Evolutionary conservation across 2,888 invertebrate species (phyloP).

Genomic region (Pseudococcus longispinus): DNA sequence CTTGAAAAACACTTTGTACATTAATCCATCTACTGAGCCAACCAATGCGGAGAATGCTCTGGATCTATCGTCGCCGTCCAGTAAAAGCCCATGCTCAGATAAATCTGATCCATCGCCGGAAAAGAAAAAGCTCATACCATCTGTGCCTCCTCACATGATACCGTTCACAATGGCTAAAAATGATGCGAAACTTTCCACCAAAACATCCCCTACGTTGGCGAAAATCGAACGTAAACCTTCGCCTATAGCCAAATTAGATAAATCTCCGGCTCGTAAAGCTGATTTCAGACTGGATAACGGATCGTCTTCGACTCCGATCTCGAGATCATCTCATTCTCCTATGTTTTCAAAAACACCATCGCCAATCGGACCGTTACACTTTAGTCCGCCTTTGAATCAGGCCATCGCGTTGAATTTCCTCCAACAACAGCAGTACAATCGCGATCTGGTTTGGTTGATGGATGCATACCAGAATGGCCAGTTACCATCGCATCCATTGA

Average conservation of each 20-base stretch:
- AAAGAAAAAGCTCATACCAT: conserved; percentile 41
- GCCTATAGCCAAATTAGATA: background rate
- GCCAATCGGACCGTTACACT: background rate
- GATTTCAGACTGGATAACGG: conserved; percentile 6
- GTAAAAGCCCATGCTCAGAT: background rate
- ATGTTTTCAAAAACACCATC: background rate
- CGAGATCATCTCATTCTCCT: background rate
- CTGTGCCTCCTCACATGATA: conserved; percentile 41
- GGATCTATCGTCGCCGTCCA: conserved; percentile 9
- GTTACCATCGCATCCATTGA: conserved; percentile 21
- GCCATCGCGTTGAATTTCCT: background rate
- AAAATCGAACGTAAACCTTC: conserved; percentile 37
- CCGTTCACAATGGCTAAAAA: background rate
- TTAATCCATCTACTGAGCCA: conserved; percentile 36
- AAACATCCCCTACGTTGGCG: background rate
- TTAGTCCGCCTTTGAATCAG: background rate
- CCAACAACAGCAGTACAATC: background rate
- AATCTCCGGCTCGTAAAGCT: conserved; percentile 10
- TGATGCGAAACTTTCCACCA: background rate
- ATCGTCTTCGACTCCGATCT: background rate
- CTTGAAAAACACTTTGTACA: conserved; percentile 46
- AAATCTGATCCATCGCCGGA: conserved; percentile 24
- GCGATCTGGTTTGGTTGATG: background rate
- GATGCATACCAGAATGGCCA: background rate
- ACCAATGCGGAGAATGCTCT: background rate